phyloP scores from a whole-genome alignment of 1,140 invertebrate genomes.

The Drosophila santomea region DNA sequence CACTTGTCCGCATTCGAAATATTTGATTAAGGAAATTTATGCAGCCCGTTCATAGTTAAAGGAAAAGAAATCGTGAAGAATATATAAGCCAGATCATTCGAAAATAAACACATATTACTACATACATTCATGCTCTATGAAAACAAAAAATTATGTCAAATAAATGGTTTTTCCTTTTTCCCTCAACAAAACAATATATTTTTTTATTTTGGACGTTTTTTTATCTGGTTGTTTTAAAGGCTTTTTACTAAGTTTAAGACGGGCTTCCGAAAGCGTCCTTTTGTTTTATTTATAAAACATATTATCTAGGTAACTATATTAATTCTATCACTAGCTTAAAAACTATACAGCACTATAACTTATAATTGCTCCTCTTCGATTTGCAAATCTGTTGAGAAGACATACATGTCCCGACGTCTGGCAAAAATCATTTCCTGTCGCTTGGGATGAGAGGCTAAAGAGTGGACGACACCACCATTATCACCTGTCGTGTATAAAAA shows the following conservation, averaged over 20 bases:
- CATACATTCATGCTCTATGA: slow-evolving; percentile 82
- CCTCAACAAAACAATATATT: slow-evolving; percentile 59
- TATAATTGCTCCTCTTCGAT: slow-evolving; percentile 72
- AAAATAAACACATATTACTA: slow-evolving; percentile 76
- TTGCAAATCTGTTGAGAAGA: slow-evolving; percentile 85
- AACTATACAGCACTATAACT: background rate
- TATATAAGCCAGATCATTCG: slow-evolving; percentile 61
- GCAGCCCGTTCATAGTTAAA: slow-evolving; percentile 69
- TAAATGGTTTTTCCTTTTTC: slow-evolving; percentile 83
- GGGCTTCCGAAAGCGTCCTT: background rate
- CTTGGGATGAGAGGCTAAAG: slow-evolving; percentile 90
- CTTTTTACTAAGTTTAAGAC: background rate
- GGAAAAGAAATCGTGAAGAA: slow-evolving; percentile 39
- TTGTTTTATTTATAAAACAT: background rate
- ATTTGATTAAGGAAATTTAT: slow-evolving; percentile 35
- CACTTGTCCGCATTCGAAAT: slow-evolving; percentile 51
- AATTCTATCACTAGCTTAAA: too few relatives aligned
- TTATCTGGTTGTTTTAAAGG: too few relatives aligned
- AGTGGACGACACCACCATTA: slow-evolving; percentile 87
- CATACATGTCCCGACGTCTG: slow-evolving; percentile 88
- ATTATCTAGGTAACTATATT: too few relatives aligned
- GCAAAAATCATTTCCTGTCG: slow-evolving; percentile 89
- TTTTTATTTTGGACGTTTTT: too few relatives aligned
- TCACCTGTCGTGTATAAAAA: slow-evolving; percentile 60
- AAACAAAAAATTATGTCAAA: slow-evolving; percentile 80